Percentiles rank a stretch among this genome's conserved stretches.
Evolutionary conservation across 35 echinoderm and acorn worm species (phyloP).

Genomic region (Ophiothrix spiculata): DNA sequence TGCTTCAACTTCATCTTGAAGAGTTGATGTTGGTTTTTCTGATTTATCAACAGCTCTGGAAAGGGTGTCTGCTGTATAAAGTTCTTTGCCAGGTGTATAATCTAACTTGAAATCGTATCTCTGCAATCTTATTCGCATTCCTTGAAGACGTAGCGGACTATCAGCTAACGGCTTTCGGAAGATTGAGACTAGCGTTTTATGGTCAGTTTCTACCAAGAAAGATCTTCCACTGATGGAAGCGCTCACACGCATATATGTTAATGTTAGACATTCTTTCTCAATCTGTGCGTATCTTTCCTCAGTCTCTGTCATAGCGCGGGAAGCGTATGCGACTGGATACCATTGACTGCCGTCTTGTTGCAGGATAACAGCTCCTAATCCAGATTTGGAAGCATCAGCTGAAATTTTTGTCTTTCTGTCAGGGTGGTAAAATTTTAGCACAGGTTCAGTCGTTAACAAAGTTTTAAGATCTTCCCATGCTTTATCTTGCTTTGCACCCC

Average conservation of each 20-base stretch:
- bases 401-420: slow-evolving; percentile 25
- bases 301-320: slow-evolving; percentile 40
- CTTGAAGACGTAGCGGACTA: slow-evolving; percentile 31
- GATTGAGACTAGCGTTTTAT: slow-evolving; percentile 46
- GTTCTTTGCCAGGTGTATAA: slow-evolving; percentile 53
- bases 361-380: slow-evolving; percentile 45
- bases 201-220: slow-evolving; percentile 51
- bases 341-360: slow-evolving; percentile 40
- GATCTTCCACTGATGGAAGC: slow-evolving; percentile 62
- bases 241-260: slow-evolving; percentile 35
- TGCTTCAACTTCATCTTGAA: slow-evolving; percentile 44
- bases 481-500: slow-evolving; percentile 44
- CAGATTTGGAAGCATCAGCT: slow-evolving; percentile 43
- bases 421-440: slow-evolving; percentile 49
- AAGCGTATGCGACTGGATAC: slow-evolving; percentile 54
- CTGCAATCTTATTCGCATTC: slow-evolving; percentile 44
- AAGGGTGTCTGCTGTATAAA: slow-evolving; percentile 47
- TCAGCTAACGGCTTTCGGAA: slow-evolving; percentile 55
- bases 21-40: not conserved
- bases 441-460: not conserved
- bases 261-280: slow-evolving; percentile 51
- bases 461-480: slow-evolving; percentile 32
- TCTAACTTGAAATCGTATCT: slow-evolving; percentile 49
- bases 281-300: slow-evolving; percentile 46
- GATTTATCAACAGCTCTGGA: slow-evolving; percentile 44